These are phyloP conservation scores for Papilio xuthus DNA, from an alignment of 1,140 invertebrate species.

Conservation along the genomic window DNA sequence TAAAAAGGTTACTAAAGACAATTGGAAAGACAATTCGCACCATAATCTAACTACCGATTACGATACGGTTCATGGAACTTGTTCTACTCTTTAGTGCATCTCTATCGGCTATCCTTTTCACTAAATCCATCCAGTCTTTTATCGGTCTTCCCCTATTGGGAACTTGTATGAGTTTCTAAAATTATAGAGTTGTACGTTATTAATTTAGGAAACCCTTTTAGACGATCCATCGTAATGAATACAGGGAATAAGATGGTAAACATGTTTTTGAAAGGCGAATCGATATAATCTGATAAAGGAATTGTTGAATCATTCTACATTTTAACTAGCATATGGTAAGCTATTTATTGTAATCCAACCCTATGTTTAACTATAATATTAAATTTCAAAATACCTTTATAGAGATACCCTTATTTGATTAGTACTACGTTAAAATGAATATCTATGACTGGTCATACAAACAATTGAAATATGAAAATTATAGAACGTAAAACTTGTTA, in stretches of 20 bases:
- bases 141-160: no score
- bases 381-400: neutral
- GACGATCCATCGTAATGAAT: neutral
- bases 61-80: no score
- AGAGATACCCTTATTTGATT: neutral
- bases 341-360: neutral
- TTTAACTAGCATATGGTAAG: neutral
- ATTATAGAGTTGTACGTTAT: neutral
- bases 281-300: neutral
- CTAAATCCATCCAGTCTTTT: no score
- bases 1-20: neutral
- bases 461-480: neutral
- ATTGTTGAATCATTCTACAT: neutral
- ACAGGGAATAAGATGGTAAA: neutral
- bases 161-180: neutral
- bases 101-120: no score
- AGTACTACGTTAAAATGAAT: neutral
- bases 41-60: neutral
- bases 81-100: no score
- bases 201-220: neutral
- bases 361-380: neutral
- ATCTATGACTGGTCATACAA: neutral
- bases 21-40: neutral
- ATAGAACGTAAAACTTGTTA: no score
- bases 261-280: conserved; percentile 11